Evolutionary conservation across 2,888 invertebrate species (phyloP), one percentile per base, ranked within the genome.

Genomic region (Megaustenia siamemsis): DNA sequence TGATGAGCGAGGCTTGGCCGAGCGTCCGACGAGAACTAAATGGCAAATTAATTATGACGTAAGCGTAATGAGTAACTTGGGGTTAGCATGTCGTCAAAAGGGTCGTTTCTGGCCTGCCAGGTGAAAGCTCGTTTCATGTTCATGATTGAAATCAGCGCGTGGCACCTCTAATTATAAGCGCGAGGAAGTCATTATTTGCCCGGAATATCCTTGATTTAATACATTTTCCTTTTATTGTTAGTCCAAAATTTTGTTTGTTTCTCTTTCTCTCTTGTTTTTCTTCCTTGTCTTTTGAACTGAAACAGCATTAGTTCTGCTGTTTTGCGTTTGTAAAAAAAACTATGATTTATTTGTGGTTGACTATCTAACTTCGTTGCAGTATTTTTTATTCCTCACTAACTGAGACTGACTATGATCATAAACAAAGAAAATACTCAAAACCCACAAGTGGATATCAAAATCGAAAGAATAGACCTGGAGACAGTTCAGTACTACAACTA

Each of bases 1-100:
- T 18, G 73, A 18, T 32, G 73, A 73, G 73, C 6, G 71, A 73
- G 1, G n/a, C 35, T 24, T 24, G 40, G 28, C 8, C 24, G 56
- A 56, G 21, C 40, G 21, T 38, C 38, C n/a, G 6, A 15, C 2
- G 18, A 38, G 24, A 35, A 77, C 60, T 56, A 77, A 77, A 40
- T 32, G 60, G 56, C 38, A 77, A 77, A 77, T 77, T 77, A 77
- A 38, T 77, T 56, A 77, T 56, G 56, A 40, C 76, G 76, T 38
- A 56, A 60, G n/a, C n/a, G 18, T 38, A 38, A 32, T 56, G 76
- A 77, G 38, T 40, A 35, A 77, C 56, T 56, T 40, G 56, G 38
- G 35, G 8, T 12, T 56, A 6, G 24, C 2, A 60, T 40, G 43
- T 40, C 56, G 56, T 56, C 24, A 56, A 24, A 15, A 32, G 5